Evolutionary conservation across 2,113 vertebrate species (phyloP).

Genomic region (Aspidoscelis tigris): DNA sequence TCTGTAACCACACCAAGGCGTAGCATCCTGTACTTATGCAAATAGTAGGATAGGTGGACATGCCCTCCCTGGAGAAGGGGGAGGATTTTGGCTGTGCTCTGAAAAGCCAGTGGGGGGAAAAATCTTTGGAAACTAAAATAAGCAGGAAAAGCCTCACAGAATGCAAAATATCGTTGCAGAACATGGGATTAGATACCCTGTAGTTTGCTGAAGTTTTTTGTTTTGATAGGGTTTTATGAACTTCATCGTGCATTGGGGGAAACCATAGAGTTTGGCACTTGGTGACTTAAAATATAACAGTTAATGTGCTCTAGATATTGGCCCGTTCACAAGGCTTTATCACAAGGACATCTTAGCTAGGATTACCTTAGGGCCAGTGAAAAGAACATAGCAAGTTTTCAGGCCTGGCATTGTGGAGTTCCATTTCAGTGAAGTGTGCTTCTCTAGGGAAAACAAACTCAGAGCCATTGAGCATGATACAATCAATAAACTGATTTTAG

Average conservation of each 20-base stretch:
- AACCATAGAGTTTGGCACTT: background rate
- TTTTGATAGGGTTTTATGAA: background rate
- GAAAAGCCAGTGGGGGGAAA: background rate
- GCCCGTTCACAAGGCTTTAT: background rate
- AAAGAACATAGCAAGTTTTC: background rate
- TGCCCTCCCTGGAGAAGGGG: background rate
- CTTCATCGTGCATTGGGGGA: background rate
- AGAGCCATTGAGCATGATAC: background rate
- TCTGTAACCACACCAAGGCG: conserved; percentile 6
- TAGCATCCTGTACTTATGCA: background rate
- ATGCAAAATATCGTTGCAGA: background rate
- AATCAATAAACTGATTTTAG: background rate
- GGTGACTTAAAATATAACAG: background rate
- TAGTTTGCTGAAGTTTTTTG: background rate
- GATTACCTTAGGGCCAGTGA: background rate
- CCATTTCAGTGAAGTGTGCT: background rate
- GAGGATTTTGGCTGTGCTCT: background rate
- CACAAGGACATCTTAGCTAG: background rate
- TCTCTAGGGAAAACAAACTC: background rate
- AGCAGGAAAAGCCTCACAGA: background rate
- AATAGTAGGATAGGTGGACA: background rate
- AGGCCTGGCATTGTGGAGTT: background rate
- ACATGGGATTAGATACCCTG: background rate
- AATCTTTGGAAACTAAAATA: background rate
- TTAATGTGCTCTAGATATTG: background rate